Conservation (phyloP, 2,888 invertebrate species). For the Mycalesis mineus region DNA sequence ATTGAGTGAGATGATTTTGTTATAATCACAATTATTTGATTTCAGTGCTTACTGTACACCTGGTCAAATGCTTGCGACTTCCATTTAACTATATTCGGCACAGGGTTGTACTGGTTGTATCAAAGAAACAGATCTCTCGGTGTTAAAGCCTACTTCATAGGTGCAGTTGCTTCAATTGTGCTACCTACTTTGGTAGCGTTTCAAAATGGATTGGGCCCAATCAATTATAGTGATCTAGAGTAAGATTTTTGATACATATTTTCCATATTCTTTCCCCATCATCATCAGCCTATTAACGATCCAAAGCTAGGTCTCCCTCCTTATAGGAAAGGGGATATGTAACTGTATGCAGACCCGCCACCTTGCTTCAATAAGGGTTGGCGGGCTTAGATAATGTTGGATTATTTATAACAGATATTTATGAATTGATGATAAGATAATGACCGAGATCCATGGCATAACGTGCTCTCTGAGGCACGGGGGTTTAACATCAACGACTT, state of each 20-base stretch:
- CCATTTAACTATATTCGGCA: neutral
- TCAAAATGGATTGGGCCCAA: neutral
- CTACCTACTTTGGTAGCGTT: neutral
- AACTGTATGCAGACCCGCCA: too few relatives aligned
- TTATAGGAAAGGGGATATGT: too few relatives aligned
- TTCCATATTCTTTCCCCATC: too few relatives aligned
- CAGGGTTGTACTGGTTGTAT: slow-evolving; percentile 3
- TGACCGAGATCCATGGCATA: too few relatives aligned
- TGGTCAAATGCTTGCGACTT: slow-evolving; percentile 6
- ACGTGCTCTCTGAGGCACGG: too few relatives aligned
- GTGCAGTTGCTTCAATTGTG: neutral
- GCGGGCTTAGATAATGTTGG: too few relatives aligned
- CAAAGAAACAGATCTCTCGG: neutral
- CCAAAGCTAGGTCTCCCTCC: too few relatives aligned
- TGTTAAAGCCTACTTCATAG: neutral
- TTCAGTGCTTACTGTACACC: slow-evolving; percentile 1
- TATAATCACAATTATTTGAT: neutral
- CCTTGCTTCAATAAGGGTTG: too few relatives aligned
- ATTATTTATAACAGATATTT: too few relatives aligned
- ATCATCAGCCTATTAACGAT: neutral
- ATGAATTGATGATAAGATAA: too few relatives aligned
- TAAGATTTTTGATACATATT: neutral
- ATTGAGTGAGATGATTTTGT: neutral
- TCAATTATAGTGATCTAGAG: neutral
- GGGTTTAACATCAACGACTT: too few relatives aligned